A percentile compares a stretch with the other conserved stretches of the same genome.
Conservation (phyloP, 1,140 invertebrate species). For the Oppia nitens region DNA sequence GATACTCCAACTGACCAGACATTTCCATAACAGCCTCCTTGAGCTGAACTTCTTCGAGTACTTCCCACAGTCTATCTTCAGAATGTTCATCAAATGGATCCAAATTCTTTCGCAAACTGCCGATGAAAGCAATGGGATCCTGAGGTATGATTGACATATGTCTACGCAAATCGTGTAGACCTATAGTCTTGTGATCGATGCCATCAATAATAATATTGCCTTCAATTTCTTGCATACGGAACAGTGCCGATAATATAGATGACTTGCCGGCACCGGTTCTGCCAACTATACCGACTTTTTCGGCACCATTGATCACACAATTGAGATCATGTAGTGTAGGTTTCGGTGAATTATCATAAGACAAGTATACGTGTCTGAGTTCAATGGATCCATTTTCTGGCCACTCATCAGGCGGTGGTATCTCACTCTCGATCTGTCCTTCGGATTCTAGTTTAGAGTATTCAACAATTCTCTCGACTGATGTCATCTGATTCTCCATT, state of each 20-base stretch:
- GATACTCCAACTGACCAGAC: slow-evolving; percentile 4
- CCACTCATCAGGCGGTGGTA: slow-evolving; percentile 46
- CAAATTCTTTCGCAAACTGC: slow-evolving; percentile 28
- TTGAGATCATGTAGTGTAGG: slow-evolving; percentile 31
- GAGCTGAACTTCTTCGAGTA: slow-evolving; percentile 24
- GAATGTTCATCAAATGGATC: slow-evolving; percentile 24
- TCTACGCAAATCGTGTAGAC: slow-evolving; percentile 39
- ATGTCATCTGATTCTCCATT: slow-evolving; percentile 63
- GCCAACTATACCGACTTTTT: slow-evolving; percentile 57
- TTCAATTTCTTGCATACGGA: slow-evolving; percentile 35
- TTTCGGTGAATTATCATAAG: slow-evolving; percentile 39
- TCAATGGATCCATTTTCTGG: slow-evolving; percentile 43
- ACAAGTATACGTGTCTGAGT: slow-evolving; percentile 45
- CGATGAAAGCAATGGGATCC: slow-evolving; percentile 31
- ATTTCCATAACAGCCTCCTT: slow-evolving; percentile 17
- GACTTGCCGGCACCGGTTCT: slow-evolving; percentile 40
- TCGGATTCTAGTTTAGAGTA: slow-evolving; percentile 53
- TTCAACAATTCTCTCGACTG: slow-evolving; percentile 61
- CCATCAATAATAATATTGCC: slow-evolving; percentile 64
- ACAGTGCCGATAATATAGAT: slow-evolving; percentile 10
- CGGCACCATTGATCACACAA: slow-evolving; percentile 22
- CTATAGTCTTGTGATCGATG: slow-evolving; percentile 54
- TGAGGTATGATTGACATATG: slow-evolving; percentile 68
- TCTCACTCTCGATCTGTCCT: slow-evolving; percentile 28
- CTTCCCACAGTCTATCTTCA: slow-evolving; percentile 24